phyloP scores from a whole-genome alignment of 1,140 invertebrate species.

The Dufourea novaeangliae region DNA sequence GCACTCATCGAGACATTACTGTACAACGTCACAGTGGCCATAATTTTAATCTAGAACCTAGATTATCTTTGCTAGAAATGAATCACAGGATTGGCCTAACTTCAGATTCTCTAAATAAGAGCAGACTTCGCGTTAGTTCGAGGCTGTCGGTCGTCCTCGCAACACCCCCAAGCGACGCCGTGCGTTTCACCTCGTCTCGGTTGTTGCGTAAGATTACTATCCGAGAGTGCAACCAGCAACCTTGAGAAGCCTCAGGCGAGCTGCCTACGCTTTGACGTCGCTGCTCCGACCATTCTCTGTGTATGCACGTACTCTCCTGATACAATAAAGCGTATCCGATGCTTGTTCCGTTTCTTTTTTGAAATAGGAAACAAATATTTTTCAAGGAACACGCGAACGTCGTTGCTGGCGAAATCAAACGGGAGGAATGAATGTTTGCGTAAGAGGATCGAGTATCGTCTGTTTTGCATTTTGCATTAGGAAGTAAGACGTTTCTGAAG shows the following conservation, averaged over 20 bases:
- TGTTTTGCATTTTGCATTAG: no score
- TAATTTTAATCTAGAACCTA: no score
- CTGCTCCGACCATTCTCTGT: not conserved
- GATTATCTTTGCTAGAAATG: no score
- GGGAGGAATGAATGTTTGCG: no score
- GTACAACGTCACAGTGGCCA: no score
- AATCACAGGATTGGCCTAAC: no score
- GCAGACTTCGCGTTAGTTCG: no score
- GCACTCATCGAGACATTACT: no score
- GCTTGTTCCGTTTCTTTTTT: not conserved
- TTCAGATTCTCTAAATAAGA: not conserved
- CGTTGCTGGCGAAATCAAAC: not conserved
- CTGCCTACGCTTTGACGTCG: constrained; percentile 39
- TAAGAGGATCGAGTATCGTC: no score
- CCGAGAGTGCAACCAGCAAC: constrained; percentile 38
- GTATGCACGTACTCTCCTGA: not conserved
- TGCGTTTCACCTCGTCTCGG: not conserved
- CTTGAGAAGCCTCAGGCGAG: constrained; percentile 48
- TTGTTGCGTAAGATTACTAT: constrained; percentile 60
- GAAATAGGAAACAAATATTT: not conserved
- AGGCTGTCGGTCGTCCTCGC: not conserved
- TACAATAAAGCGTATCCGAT: constrained; percentile 2
- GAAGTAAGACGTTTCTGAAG: no score
- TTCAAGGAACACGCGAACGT: not conserved
- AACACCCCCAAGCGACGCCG: not conserved